phyloP scores from a whole-genome alignment of 2,888 invertebrate genomes.

The Ecdyonurus torrentis region DNA sequence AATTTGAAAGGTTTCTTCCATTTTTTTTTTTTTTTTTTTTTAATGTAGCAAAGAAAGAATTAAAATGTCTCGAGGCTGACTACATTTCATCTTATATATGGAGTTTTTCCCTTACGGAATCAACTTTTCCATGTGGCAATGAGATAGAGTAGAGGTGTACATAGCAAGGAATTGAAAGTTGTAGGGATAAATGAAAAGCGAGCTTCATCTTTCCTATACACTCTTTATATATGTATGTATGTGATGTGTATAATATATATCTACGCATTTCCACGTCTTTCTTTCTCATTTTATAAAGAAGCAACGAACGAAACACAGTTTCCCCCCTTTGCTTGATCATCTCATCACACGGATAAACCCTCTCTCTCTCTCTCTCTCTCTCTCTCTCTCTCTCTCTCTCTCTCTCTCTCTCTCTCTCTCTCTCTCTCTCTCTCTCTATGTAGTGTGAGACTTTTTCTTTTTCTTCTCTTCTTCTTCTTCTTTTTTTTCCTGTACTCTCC shows the following conservation, averaged over 20 bases:
- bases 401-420: neutral
- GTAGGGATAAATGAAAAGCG: neutral
- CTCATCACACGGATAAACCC: neutral
- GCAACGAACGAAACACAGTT: too few relatives aligned
- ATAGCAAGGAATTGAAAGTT: neutral
- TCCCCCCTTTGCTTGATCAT: neutral
- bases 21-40: neutral
- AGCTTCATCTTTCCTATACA: neutral
- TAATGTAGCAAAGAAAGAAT: neutral
- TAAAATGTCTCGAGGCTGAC: neutral
- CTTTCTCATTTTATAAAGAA: neutral
- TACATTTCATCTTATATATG: neutral
- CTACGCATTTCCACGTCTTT: too few relatives aligned
- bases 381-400: neutral
- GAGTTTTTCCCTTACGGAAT: neutral
- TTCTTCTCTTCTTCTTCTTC: too few relatives aligned
- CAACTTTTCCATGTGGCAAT: neutral
- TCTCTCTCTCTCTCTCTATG: neutral
- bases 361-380: neutral
- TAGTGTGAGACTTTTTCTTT: too few relatives aligned
- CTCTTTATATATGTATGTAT: neutral
- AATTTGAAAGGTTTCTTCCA: neutral
- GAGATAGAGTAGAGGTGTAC: neutral
- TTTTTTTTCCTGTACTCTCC: too few relatives aligned
- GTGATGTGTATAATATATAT: too few relatives aligned